phyloP scores from a whole-genome alignment of 2,113 vertebrate genomes.

The Sigmodon hispidus region DNA sequence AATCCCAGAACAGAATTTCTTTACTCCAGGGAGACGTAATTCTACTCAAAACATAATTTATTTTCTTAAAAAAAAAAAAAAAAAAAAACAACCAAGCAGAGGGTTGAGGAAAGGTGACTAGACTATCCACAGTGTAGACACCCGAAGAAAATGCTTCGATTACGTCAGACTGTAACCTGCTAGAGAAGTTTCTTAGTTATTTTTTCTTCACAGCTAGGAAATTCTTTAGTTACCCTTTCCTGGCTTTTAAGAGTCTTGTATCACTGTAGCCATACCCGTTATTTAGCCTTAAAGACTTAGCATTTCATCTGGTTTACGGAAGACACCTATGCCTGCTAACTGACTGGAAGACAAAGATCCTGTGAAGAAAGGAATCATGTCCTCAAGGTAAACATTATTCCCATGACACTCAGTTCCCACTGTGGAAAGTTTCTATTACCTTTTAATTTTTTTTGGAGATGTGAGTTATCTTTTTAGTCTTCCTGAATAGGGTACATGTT shows the following conservation, averaged over 20 bases:
- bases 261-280: neutral
- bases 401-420: neutral
- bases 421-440: neutral
- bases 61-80: slow-evolving; percentile 21
- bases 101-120: neutral
- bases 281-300: neutral
- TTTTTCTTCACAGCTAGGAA: neutral
- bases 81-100: neutral
- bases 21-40: neutral
- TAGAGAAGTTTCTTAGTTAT: neutral
- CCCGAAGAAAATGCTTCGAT: neutral
- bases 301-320: neutral
- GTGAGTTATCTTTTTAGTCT: neutral
- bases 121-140: neutral
- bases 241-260: neutral
- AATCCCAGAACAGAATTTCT: slow-evolving; percentile 2
- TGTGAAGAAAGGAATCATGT: neutral
- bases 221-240: neutral
- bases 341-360: neutral
- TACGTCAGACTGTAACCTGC: slow-evolving; percentile 16
- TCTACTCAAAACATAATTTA: neutral
- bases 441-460: neutral
- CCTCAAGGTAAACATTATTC: neutral
- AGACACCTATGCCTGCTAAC: neutral
- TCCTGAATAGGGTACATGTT: neutral